Conservation (phyloP, 1,140 invertebrate genomes). For the Aradophagus sp. region DNA sequence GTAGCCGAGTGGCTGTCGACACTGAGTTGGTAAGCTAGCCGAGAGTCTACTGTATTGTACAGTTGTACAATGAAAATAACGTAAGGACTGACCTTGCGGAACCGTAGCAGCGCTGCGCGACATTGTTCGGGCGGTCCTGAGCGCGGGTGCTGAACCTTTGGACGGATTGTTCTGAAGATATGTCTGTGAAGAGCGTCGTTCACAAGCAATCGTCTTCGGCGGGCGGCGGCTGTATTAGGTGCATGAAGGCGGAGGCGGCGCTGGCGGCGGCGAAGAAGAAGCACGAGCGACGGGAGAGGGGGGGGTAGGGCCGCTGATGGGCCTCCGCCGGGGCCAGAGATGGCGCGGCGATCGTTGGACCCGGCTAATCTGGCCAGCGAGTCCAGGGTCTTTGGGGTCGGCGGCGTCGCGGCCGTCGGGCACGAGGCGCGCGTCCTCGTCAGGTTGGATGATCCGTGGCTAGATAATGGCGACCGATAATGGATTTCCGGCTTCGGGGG, state of each 20-base stretch:
- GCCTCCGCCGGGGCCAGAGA: constrained; percentile 30
- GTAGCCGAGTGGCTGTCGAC: no score
- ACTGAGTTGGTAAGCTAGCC: no score
- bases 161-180: constrained; percentile 38
- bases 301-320: background rate
- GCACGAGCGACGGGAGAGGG: constrained; percentile 9
- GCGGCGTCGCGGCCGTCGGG: constrained; percentile 31
- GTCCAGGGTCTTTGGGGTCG: constrained; percentile 13
- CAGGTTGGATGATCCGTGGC: constrained; percentile 67
- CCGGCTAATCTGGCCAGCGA: constrained; percentile 3
- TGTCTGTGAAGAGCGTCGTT: constrained; percentile 22
- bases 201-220: constrained; percentile 16
- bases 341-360: constrained; percentile 17
- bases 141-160: constrained; percentile 23
- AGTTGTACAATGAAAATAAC: no score
- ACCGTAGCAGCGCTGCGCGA: constrained; percentile 40
- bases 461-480: constrained; percentile 63
- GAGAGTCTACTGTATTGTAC: no score
- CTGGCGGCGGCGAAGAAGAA: constrained; percentile 7
- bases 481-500: constrained; percentile 65
- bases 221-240: constrained; percentile 6
- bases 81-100: constrained; percentile 42
- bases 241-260: constrained; percentile 25
- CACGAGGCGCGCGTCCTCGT: constrained; percentile 30
- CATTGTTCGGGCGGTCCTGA: constrained; percentile 29